Percentiles rank a stretch among this genome's conserved stretches.
Evolutionary conservation across 35 echinoderm and acorn worm species (phyloP).

Genomic region (Ophioderma brevispina): DNA sequence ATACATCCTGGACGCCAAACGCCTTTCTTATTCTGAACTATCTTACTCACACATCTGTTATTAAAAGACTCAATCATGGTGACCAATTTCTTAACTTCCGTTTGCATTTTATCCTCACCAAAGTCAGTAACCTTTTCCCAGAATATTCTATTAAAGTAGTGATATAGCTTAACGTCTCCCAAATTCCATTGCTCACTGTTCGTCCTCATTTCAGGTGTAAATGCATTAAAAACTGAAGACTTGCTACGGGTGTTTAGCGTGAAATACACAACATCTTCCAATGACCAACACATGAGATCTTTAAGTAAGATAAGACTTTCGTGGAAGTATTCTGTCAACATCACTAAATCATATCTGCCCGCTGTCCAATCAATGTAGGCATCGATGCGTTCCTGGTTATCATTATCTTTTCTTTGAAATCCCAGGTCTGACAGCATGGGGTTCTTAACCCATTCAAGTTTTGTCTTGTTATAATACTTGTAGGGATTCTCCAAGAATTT

Average conservation of each 20-base stretch:
- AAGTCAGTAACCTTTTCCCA: constrained; percentile 72
- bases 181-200: constrained; percentile 61
- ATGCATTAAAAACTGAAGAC: not conserved
- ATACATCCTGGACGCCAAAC: constrained; percentile 69
- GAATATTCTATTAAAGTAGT: constrained; percentile 68
- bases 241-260: constrained; percentile 65
- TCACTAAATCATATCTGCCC: constrained; percentile 67
- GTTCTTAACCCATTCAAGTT: too few relatives aligned
- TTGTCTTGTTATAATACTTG: too few relatives aligned
- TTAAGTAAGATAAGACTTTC: constrained; percentile 85
- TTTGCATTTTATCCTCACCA: constrained; percentile 63
- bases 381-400: constrained; percentile 15
- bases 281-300: constrained; percentile 88
- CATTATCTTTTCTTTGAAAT: constrained; percentile 8
- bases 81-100: constrained; percentile 40
- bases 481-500: too few relatives aligned
- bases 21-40: constrained; percentile 15
- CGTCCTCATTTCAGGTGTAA: not conserved
- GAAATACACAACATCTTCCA: constrained; percentile 90
- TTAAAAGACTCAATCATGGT: constrained; percentile 25
- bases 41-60: constrained; percentile 38
- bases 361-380: constrained; percentile 41
- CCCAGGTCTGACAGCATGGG: constrained; percentile 88
- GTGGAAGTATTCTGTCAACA: constrained; percentile 90
- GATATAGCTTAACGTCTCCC: constrained; percentile 65